These are phyloP conservation scores for Ctena decussata DNA, from an alignment of 2,888 invertebrate genomes.

Conservation along the genomic window DNA sequence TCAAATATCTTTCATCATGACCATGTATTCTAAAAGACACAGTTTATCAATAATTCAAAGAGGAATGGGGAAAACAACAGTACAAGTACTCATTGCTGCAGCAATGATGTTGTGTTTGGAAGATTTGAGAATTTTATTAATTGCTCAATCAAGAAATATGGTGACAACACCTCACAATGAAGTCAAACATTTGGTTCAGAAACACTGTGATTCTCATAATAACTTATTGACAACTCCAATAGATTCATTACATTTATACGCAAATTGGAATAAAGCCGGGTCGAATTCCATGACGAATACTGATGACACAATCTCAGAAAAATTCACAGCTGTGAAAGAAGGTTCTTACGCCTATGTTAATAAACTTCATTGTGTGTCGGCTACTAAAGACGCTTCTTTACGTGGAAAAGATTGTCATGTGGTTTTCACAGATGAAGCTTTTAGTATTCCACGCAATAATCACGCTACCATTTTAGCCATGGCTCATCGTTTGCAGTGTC, in stretches of 20 bases:
- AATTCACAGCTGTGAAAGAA: neutral
- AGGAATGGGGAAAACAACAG: constrained; percentile 12
- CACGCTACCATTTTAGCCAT: no score
- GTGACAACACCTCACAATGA: neutral
- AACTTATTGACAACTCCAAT: neutral
- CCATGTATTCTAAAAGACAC: no score
- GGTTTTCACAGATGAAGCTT: no score
- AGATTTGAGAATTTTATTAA: neutral
- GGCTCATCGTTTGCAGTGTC: no score
- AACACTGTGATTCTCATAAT: neutral
- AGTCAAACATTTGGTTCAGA: no score
- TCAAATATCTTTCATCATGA: no score
- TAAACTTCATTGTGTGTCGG: no score
- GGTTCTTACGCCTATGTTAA: neutral
- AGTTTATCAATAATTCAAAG: no score
- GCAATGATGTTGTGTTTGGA: neutral
- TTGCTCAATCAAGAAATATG: constrained; percentile 16
- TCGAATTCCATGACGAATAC: neutral
- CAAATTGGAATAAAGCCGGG: neutral
- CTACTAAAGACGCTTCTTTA: no score
- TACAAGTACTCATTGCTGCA: neutral
- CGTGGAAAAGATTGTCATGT: no score
- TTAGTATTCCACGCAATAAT: no score
- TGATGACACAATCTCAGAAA: neutral
- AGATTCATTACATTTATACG: neutral